Evolutionary conservation across 2,888 invertebrate genomes (phyloP).

Genomic region (Brachycybe producta): DNA sequence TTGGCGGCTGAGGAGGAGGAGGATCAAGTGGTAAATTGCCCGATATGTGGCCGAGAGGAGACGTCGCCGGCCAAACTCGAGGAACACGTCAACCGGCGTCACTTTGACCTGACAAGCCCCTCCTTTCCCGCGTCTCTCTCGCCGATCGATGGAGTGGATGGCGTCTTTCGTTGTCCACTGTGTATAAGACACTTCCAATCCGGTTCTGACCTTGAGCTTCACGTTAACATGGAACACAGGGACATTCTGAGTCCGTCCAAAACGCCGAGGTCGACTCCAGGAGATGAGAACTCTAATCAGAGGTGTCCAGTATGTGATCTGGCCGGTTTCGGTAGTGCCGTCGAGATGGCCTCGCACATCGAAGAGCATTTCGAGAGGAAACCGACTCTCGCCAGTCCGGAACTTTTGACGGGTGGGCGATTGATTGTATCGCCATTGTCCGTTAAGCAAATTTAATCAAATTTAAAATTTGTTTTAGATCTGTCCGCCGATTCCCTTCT

Average conservation of each 20-base stretch:
- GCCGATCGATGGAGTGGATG: conserved; percentile 18
- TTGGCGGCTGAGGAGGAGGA: too few relatives aligned
- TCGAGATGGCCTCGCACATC: conserved; percentile 56
- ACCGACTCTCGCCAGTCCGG: conserved; percentile 27
- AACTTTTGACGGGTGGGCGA: conserved; percentile 26
- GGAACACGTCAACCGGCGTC: conserved; percentile 70
- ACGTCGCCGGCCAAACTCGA: conserved; percentile 58
- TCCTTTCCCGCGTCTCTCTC: conserved; percentile 28
- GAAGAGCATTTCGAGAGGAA: conserved; percentile 55
- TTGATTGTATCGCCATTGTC: conserved; percentile 1
- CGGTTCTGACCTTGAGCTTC: conserved; percentile 58
- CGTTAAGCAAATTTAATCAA: background rate
- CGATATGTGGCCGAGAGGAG: conserved; percentile 61
- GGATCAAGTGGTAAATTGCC: conserved; percentile 42
- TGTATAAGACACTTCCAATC: conserved; percentile 52
- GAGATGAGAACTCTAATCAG: conserved; percentile 20
- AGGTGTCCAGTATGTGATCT: conserved; percentile 33
- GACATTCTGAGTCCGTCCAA: conserved; percentile 56
- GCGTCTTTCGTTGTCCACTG: conserved; percentile 57
- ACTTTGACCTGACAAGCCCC: conserved; percentile 67
- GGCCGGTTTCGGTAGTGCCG: conserved; percentile 29
- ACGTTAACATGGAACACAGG: conserved; percentile 71
- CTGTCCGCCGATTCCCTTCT: conserved; percentile 40
- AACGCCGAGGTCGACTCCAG: conserved; percentile 27
- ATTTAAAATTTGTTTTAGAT: conserved; percentile 17